These are phyloP conservation scores for Coryphaenoides rupestris DNA, from an alignment of 2,113 vertebrate genomes.

Conservation along the genomic window DNA sequence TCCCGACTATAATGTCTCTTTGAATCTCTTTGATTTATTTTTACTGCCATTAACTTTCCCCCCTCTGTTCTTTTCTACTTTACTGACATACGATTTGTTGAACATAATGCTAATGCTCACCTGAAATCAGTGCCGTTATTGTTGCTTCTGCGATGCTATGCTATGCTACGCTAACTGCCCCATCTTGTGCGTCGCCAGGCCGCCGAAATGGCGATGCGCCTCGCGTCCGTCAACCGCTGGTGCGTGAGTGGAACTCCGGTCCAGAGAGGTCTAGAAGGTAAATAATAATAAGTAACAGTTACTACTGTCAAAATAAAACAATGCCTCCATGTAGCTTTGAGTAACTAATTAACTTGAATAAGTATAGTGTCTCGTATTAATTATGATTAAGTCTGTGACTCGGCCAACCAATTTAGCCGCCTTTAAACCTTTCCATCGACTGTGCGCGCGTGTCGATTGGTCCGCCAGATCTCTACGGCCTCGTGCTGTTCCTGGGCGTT, in stretches of 20 bases:
- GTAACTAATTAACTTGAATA: not conserved
- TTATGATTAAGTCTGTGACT: too few relatives aligned
- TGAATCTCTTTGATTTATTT: too few relatives aligned
- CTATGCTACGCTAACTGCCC: not conserved
- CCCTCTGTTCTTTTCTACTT: too few relatives aligned
- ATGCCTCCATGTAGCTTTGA: not conserved
- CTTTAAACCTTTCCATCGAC: not conserved
- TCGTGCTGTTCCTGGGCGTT: constrained; percentile 92
- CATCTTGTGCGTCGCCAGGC: constrained; percentile 70
- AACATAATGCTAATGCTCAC: too few relatives aligned
- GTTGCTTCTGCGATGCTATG: too few relatives aligned
- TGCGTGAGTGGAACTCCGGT: constrained; percentile 97
- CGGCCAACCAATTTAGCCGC: too few relatives aligned
- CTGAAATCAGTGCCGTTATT: too few relatives aligned
- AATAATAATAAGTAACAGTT: too few relatives aligned
- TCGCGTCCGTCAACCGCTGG: constrained; percentile 94
- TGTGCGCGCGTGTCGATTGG: constrained; percentile 25
- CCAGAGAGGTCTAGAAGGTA: constrained; percentile 96
- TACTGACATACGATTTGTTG: too few relatives aligned
- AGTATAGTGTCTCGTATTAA: too few relatives aligned
- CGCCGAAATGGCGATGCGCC: constrained; percentile 95
- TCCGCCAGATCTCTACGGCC: constrained; percentile 86
- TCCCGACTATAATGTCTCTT: too few relatives aligned
- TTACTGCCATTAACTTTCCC: too few relatives aligned
- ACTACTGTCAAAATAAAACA: not conserved